Percentiles rank a stretch among this genome's conserved stretches.
Evolutionary conservation across 2,888 invertebrate species (phyloP).

Genomic region (Parapristionchus giblindavisi): DNA sequence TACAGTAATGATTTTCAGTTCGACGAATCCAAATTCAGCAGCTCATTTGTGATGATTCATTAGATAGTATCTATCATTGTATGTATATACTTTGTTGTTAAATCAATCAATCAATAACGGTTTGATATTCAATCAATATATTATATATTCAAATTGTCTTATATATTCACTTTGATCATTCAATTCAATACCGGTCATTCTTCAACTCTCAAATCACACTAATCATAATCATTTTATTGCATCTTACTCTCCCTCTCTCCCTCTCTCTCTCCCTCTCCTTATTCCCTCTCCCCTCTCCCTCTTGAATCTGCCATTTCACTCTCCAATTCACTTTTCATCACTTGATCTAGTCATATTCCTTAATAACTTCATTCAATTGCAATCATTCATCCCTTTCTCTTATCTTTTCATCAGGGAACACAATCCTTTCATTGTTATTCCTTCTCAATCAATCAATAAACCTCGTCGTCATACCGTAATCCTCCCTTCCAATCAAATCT

Average conservation of each 20-base stretch:
- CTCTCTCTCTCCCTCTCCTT: not conserved
- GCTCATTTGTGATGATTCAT: not conserved
- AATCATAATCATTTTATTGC: conserved; percentile 20
- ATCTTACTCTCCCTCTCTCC: not conserved
- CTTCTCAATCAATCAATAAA: too few species aligned
- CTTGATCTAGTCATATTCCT: too few species aligned
- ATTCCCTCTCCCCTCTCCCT: not conserved
- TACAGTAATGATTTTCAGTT: too few species aligned
- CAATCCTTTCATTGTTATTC: too few species aligned
- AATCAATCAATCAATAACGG: too few species aligned
- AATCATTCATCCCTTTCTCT: too few species aligned
- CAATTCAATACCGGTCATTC: conserved; percentile 8
- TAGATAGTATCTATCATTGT: not conserved
- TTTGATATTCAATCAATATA: too few species aligned
- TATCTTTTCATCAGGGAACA: too few species aligned
- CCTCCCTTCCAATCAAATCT: too few species aligned
- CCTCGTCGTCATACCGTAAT: too few species aligned
- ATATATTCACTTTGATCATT: not conserved
- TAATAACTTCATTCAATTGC: too few species aligned
- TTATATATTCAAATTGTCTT: not conserved
- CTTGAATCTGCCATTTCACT: conserved; percentile 3
- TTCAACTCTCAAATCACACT: not conserved
- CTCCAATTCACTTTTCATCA: not conserved
- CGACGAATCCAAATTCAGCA: too few species aligned
- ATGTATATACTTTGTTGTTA: conserved; percentile 30